Evolutionary conservation across 2,797 vertebrate genomes (phyloP), one percentile per base, ranked within the genome.

Genomic region (Tiaroga cobitis): DNA sequence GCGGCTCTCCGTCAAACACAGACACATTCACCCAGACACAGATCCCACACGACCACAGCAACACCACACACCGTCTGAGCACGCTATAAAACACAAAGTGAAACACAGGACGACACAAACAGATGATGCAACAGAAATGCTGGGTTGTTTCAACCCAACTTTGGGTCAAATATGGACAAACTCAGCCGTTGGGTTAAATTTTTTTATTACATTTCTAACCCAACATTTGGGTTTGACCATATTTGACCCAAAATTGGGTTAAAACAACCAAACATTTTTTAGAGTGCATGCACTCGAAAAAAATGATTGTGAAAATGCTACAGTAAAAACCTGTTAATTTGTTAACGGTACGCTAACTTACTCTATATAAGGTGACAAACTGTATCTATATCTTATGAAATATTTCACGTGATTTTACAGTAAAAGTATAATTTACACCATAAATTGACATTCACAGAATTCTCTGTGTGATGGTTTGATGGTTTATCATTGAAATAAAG

Each of bases 1-100:
- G 59, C 56, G 51, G 59, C 5, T 63, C 59, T 63, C n/a, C 13
- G 90, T 56, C n/a, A 29, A 29, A 29, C 29, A 29, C 29, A 29
- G 29, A 29, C 29, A 29, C 79, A 41, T 15, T 61, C 56, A 84
- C 92, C 29, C 34, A 92, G 91, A 73, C 92, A 89, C 87, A 82
- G 56, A 81, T 73, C 85, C 70, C 81, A 89, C 89, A 87, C 90
- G 86, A 89, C 83, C 81, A n/a, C 68, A 49, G 69, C 81, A n/a
- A 85, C 84, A 82, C 81, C 37, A 63, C 70, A 76, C 72, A 76
- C 72, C 32, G 26, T 77, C 80, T 86, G 49, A 13, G 54, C 46
- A 54, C 18, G 24, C 49, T 13, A 11, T 41, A 41, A 61, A 32
- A 61, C 26, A 13, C 18, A 51, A 29, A 34, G 37, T n/a, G 32